Evolutionary conservation across 2,888 invertebrate species (phyloP).

Genomic region (Hypena proboscidalis): DNA sequence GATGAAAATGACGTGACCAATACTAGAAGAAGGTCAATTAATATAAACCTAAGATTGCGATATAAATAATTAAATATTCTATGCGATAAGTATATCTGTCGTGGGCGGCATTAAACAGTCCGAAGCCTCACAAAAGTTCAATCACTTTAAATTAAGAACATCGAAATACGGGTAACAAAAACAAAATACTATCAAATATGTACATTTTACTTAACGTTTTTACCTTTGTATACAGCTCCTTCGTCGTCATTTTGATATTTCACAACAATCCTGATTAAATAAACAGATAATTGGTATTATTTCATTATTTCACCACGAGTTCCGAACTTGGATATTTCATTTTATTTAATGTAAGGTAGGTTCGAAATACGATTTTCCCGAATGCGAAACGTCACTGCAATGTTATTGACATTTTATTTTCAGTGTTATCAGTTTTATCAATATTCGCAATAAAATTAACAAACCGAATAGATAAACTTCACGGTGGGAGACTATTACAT

Average conservation of each 20-base stretch:
- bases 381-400: conserved; percentile 78
- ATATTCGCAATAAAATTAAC: conserved; percentile 30
- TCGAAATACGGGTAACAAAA: conserved; percentile 34
- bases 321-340: conserved; percentile 67
- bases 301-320: conserved; percentile 71
- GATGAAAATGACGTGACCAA: conserved; percentile 33
- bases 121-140: conserved; percentile 9
- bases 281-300: conserved; percentile 40
- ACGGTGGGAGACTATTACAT: conserved; percentile 38
- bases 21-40: conserved; percentile 38
- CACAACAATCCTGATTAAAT: conserved; percentile 32
- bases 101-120: background rate
- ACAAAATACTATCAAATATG: conserved; percentile 36
- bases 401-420: conserved; percentile 67
- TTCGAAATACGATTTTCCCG: conserved; percentile 66
- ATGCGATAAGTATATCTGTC: background rate
- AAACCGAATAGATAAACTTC: conserved; percentile 14
- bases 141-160: conserved; percentile 34
- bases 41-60: conserved; percentile 27
- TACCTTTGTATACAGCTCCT: conserved; percentile 84
- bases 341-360: conserved; percentile 74
- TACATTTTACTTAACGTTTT: conserved; percentile 38
- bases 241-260: conserved; percentile 77
- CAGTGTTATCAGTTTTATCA: conserved; percentile 66
- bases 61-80: conserved; percentile 5